Evolutionary conservation across 1,140 invertebrate species (phyloP).

Genomic region (Nasonia giraulti): DNA sequence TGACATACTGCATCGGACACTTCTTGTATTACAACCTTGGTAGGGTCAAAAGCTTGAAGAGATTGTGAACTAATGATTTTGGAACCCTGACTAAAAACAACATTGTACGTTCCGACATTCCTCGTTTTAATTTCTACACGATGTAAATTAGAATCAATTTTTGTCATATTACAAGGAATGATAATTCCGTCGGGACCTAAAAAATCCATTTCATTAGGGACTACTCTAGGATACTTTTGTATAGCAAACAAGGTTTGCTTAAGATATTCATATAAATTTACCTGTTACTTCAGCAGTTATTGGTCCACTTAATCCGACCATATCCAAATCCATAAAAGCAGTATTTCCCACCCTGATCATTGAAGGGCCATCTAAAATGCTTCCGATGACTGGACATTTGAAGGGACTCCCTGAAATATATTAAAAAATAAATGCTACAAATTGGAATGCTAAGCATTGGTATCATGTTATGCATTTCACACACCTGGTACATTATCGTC

Average conservation of each 20-base stretch:
- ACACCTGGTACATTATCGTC: conserved; percentile 90
- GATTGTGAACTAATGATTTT: conserved; percentile 78
- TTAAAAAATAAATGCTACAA: conserved; percentile 13
- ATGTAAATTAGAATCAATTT: conserved; percentile 68
- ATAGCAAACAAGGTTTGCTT: not conserved
- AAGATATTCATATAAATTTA: conserved; percentile 47
- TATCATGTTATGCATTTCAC: not conserved
- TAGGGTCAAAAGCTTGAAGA: conserved; percentile 90
- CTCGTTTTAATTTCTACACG: conserved; percentile 73
- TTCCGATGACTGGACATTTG: conserved; percentile 77
- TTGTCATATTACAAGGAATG: conserved; percentile 74
- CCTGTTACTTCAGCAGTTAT: conserved; percentile 71
- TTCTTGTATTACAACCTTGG: conserved; percentile 85
- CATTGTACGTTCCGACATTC: conserved; percentile 79
- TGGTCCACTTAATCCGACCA: conserved; percentile 67
- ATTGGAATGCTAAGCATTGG: conserved; percentile 16
- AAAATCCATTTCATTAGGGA: conserved; percentile 43
- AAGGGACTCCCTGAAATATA: conserved; percentile 86
- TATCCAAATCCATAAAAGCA: conserved; percentile 76
- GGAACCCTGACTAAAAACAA: conserved; percentile 76
- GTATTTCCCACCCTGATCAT: conserved; percentile 73
- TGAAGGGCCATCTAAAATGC: conserved; percentile 72
- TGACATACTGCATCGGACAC: conserved; percentile 88
- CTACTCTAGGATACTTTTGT: not conserved
- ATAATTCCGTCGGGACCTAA: conserved; percentile 78